Base-by-base conservation (phyloP, 2,113 vertebrate genomes). In the Pelusios castaneus region DNA sequence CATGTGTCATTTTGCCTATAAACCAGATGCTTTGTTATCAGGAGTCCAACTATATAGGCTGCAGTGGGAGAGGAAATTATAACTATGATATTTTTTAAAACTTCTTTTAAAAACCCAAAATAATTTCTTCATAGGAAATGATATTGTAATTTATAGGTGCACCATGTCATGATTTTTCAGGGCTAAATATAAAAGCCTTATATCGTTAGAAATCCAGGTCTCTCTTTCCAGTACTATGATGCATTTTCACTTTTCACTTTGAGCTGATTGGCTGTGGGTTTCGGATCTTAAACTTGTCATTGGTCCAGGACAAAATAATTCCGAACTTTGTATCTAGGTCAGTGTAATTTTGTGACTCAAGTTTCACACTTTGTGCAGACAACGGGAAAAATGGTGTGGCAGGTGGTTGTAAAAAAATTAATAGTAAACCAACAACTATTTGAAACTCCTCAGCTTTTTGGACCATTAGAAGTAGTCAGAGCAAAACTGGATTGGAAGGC, bases 331-430 rank as follows among this genome's bases (percentile, higher is more conserved):
- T 29, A 43, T 81, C 38, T 88, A 84, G 60, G 60, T 60, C 82
- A 84, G 82, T 84, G 31, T 63, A 24, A 10, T 70, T 70, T 51
- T 84, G 60, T 84, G 92, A 84, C 92, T 93, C 67, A 94, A 95
- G 91, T 94, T 91, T 87, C 93, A 94, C 92, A 29, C 95, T 95
- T 94, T 51, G 25, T 81, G 91, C 92, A 82, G 77, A 95, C 93
- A 95, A 95, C 89, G 58, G 93, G 88, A 73, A 96, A 95, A 97
- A 97, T 92, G 93, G 91, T 95, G 92, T 94, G 86, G 95, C 96
- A 95, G 92, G 95, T 91, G 93, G 93, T 79, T 92, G 6, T 93
- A 87, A 97, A 96, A 95, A 96, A 97, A 97, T 91, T 93, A 94
- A 93, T 93, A 91, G 82, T 96, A 85, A 73, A 95, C 81, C 88